Evolutionary conservation across 2,113 vertebrate species (phyloP).

Genomic region (Anhinga anhinga): DNA sequence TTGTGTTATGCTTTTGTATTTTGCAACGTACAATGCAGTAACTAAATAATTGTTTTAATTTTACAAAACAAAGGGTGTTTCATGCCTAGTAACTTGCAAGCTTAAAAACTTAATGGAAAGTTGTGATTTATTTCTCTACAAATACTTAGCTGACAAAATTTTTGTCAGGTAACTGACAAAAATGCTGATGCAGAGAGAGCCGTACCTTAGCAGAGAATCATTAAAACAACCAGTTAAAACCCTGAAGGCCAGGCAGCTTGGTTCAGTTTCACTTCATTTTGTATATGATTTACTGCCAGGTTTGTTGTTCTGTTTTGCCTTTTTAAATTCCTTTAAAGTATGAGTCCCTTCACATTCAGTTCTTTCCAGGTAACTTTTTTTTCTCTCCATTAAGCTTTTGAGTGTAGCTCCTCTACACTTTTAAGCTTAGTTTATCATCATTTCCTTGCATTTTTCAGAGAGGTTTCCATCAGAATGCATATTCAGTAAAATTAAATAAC

Average conservation of each 20-base stretch:
- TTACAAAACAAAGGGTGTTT: background rate
- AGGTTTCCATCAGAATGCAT: background rate
- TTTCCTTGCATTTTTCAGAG: background rate
- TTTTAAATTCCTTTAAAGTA: background rate
- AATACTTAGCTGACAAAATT: background rate
- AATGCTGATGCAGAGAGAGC: background rate
- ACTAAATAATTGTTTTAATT: background rate
- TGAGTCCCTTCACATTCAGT: rapidly evolving
- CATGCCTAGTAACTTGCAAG: background rate
- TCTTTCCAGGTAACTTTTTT: background rate
- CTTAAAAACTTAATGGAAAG: background rate
- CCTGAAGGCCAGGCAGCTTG: background rate
- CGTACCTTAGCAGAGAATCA: background rate
- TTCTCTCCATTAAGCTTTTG: background rate
- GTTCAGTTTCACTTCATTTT: background rate
- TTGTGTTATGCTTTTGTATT: background rate
- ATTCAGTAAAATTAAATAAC: background rate
- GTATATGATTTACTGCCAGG: background rate
- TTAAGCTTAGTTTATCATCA: background rate
- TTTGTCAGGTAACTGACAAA: background rate
- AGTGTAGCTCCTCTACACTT: background rate
- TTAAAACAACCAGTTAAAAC: background rate
- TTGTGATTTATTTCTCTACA: background rate
- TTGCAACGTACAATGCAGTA: background rate
- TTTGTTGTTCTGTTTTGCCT: background rate